Evolutionary conservation across 2,888 invertebrate species (phyloP).

Genomic region (Dioctria linearis): DNA sequence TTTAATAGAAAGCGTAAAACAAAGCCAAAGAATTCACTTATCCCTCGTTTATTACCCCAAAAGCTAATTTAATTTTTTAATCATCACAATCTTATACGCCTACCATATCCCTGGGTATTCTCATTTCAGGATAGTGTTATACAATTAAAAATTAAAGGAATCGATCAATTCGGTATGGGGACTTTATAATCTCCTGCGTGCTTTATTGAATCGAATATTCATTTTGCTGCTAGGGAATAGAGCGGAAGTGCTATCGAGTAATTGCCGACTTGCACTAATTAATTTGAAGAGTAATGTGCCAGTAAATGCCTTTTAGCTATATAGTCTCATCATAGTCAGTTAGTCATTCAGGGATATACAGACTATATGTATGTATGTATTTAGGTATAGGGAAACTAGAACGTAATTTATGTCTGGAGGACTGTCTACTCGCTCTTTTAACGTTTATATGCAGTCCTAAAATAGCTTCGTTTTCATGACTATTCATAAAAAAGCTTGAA

Average conservation of each 20-base stretch:
- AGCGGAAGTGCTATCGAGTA: neutral
- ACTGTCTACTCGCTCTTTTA: neutral
- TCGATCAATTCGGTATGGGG: too few relatives aligned
- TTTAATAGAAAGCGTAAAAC: neutral
- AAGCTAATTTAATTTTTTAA: neutral
- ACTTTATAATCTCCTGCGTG: too few relatives aligned
- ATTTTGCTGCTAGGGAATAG: neutral
- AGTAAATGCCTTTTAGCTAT: neutral
- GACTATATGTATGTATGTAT: too few relatives aligned
- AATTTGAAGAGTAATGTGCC: neutral
- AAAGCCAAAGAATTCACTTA: neutral
- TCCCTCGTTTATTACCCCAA: neutral
- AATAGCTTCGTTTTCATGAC: neutral
- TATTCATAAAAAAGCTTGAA: conserved; percentile 3
- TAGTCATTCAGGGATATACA: too few relatives aligned
- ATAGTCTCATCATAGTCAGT: neutral
- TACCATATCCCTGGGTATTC: too few relatives aligned
- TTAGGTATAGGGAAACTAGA: too few relatives aligned
- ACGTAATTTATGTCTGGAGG: neutral
- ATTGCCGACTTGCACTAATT: neutral
- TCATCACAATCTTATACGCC: neutral
- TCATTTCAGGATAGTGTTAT: too few relatives aligned
- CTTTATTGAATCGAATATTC: neutral
- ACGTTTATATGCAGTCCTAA: neutral
- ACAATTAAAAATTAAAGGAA: too few relatives aligned